phyloP scores from a whole-genome alignment of 2,113 vertebrate species.

The Physeter macrocephalus region DNA sequence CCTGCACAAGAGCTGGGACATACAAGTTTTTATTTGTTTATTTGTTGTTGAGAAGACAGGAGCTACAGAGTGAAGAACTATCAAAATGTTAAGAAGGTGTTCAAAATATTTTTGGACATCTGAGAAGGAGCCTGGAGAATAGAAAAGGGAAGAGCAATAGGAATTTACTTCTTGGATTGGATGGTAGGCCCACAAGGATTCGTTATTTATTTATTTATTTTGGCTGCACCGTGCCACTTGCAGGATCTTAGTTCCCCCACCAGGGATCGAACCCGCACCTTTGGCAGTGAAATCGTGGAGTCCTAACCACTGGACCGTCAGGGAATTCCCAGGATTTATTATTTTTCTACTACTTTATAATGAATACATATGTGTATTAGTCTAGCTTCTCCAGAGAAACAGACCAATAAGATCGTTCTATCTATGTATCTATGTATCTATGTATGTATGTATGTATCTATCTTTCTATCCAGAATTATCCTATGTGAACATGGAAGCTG shows the following conservation, averaged over 20 bases:
- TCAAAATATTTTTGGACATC: not conserved
- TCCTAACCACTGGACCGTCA: not conserved
- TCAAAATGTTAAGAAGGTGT: not conserved
- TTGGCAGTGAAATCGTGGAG: not conserved
- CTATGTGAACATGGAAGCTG: not conserved
- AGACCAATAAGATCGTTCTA: not conserved
- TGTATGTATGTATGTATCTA: not conserved
- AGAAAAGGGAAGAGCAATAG: not conserved
- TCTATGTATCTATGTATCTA: accelerated
- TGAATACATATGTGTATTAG: not conserved
- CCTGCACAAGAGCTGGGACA: not conserved
- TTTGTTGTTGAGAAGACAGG: not conserved
- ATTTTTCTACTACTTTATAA: not conserved
- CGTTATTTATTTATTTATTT: not conserved
- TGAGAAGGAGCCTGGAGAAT: not conserved
- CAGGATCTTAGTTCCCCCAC: not conserved
- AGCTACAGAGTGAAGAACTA: not conserved
- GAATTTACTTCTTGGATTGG: not conserved
- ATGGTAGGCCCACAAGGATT: not conserved
- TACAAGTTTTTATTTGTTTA: not conserved
- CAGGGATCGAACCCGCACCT: not conserved
- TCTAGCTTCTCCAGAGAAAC: not conserved
- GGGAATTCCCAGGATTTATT: not conserved
- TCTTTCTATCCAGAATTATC: not conserved
- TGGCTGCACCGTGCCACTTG: not conserved